Percentiles rank a stretch among this genome's conserved stretches.
Conservation (phyloP, 2,113 vertebrate genomes). For the Gymnarchus niloticus region DNA sequence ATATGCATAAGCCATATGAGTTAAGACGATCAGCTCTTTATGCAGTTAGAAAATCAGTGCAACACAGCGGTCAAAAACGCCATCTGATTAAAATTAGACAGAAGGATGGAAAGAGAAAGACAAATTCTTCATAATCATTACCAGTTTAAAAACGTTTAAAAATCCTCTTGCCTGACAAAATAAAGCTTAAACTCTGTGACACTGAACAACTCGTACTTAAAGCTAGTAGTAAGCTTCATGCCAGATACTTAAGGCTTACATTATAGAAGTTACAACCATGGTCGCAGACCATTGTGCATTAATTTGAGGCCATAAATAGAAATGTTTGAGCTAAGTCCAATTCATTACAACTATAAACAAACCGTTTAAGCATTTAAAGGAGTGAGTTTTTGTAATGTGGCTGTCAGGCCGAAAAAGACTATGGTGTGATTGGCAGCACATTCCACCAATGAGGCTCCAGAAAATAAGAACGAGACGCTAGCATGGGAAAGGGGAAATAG, state of each 20-base stretch:
- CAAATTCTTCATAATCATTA: too few relatives aligned
- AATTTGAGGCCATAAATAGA: background rate
- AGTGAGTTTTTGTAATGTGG: background rate
- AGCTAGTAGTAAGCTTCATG: background rate
- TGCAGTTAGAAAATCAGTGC: background rate
- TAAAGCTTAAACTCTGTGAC: background rate
- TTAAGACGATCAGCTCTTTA: background rate
- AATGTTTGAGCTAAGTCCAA: background rate
- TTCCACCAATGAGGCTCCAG: background rate
- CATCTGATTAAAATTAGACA: background rate
- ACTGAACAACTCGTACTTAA: background rate
- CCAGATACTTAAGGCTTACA: too few relatives aligned
- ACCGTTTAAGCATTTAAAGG: too few relatives aligned
- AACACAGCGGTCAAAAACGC: background rate
- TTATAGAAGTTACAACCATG: too few relatives aligned
- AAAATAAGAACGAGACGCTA: background rate
- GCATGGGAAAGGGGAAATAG: background rate
- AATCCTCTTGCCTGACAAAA: too few relatives aligned
- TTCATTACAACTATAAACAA: background rate
- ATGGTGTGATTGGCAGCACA: background rate
- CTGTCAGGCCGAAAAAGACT: background rate
- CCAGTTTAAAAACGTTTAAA: too few relatives aligned
- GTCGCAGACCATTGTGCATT: background rate
- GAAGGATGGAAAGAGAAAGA: too few relatives aligned
- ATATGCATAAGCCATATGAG: background rate